A percentile compares a stretch with the other conserved stretches of the same genome.
phyloP scores from a whole-genome alignment of 2,797 vertebrate genomes.

The Gymnoscopelus braueri region DNA sequence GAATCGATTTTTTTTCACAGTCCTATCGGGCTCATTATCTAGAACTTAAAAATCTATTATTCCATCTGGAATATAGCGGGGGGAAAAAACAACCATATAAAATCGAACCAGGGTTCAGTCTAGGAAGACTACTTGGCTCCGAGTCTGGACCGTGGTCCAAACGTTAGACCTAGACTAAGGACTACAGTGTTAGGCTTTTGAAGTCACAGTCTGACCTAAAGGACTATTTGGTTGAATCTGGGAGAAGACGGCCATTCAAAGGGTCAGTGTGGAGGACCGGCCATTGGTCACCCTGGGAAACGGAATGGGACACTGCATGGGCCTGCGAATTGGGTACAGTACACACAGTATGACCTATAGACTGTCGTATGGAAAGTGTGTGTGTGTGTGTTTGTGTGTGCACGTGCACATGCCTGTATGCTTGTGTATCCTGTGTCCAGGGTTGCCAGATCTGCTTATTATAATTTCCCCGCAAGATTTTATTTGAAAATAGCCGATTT shows the following conservation, averaged over 20 bases:
- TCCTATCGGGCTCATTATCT: not conserved
- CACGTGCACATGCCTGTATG: not conserved
- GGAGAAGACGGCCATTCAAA: slow-evolving; percentile 32
- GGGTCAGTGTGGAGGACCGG: slow-evolving; percentile 65
- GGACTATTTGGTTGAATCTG: slow-evolving; percentile 20
- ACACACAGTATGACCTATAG: slow-evolving; percentile 52
- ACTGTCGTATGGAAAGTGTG: slow-evolving; percentile 26
- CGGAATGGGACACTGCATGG: slow-evolving; percentile 84
- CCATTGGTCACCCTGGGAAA: slow-evolving; percentile 77
- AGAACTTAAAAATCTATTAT: not conserved
- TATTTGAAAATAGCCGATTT: no score
- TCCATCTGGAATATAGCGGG: not conserved
- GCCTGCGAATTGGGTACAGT: slow-evolving; percentile 82
- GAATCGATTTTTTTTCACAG: no score
- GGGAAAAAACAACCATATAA: not conserved
- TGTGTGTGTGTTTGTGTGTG: not conserved
- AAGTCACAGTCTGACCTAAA: not conserved
- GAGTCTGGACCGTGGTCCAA: no score
- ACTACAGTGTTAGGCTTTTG: not conserved
- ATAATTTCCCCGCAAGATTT: no score
- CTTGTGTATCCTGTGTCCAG: no score
- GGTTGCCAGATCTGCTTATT: no score
- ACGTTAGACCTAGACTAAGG: not conserved
- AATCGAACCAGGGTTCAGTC: no score
- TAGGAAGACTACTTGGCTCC: no score